Percentiles rank a stretch among this genome's conserved stretches.
phyloP scores from a whole-genome alignment of 2,888 invertebrate genomes.

The Lasioglossum vierecki region DNA sequence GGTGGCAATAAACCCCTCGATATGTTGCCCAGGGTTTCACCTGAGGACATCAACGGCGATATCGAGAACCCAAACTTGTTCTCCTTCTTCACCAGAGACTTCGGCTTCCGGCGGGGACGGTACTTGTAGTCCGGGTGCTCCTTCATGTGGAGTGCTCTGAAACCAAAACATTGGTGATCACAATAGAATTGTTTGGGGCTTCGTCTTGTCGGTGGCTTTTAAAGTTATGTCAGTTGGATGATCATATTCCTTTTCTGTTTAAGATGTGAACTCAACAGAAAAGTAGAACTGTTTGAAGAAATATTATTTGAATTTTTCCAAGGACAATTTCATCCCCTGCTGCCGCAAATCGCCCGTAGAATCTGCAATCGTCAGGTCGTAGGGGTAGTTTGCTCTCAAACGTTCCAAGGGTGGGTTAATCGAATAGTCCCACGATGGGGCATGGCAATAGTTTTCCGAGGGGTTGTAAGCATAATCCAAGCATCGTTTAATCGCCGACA shows the following conservation, averaged over 20 bases:
- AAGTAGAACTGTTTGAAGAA: not conserved
- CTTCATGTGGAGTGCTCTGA: slow-evolving; percentile 96
- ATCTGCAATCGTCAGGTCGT: slow-evolving; percentile 22
- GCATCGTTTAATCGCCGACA: slow-evolving; percentile 17
- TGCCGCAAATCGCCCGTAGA: slow-evolving; percentile 32
- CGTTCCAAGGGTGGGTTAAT: slow-evolving; percentile 57
- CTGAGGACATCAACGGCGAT: slow-evolving; percentile 86
- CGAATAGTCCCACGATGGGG: slow-evolving; percentile 60
- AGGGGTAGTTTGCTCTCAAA: slow-evolving; percentile 28
- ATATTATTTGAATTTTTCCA: not conserved
- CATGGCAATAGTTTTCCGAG: slow-evolving; percentile 50
- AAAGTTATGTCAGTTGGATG: not conserved
- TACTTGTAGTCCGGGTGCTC: slow-evolving; percentile 97
- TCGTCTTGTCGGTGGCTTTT: not conserved
- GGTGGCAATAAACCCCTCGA: slow-evolving; percentile 82
- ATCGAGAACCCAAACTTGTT: slow-evolving; percentile 90
- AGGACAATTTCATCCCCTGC: not conserved
- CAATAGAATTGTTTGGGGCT: not conserved
- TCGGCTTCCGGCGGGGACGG: slow-evolving; percentile 94
- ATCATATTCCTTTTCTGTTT: not conserved
- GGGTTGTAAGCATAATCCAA: slow-evolving; percentile 46
- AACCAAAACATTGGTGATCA: slow-evolving; percentile 71
- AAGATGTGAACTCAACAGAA: not conserved
- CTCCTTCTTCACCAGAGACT: slow-evolving; percentile 92
- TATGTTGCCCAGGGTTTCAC: slow-evolving; percentile 81